Evolutionary conservation across 2,797 vertebrate species (phyloP).

Genomic region (Synanceia verrucosa): DNA sequence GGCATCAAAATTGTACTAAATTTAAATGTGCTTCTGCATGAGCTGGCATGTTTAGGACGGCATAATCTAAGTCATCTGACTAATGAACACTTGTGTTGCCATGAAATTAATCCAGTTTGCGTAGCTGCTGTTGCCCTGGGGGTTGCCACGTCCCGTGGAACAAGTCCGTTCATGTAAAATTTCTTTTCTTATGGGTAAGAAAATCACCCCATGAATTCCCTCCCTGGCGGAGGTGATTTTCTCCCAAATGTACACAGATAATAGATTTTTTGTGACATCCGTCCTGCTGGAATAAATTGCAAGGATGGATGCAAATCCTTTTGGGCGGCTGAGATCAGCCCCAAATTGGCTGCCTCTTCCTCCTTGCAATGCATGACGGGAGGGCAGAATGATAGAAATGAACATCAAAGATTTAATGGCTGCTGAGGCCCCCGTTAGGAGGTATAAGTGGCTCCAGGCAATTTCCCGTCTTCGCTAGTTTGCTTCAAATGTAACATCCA

Average conservation of each 20-base stretch:
- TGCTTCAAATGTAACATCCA: constrained; percentile 41
- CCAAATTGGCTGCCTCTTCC: constrained; percentile 55
- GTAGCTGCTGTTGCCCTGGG: not conserved
- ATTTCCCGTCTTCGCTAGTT: constrained; percentile 36
- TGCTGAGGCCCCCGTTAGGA: constrained; percentile 58
- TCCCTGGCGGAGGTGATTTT: constrained; percentile 39
- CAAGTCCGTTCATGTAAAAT: constrained; percentile 17
- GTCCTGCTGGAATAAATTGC: constrained; percentile 52
- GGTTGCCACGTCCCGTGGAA: not conserved
- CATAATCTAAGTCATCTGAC: not conserved
- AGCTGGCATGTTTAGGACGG: not conserved
- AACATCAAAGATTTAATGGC: constrained; percentile 71
- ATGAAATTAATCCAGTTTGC: constrained; percentile 13
- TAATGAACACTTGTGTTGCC: not conserved
- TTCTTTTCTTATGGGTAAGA: constrained; percentile 21
- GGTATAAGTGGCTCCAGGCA: constrained; percentile 43
- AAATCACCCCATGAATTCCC: constrained; percentile 37
- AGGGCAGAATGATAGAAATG: constrained; percentile 60
- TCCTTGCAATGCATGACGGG: constrained; percentile 52
- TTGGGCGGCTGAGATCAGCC: constrained; percentile 39
- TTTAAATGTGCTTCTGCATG: constrained; percentile 2
- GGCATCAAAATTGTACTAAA: constrained; percentile 4
- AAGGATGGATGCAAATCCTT: constrained; percentile 62
- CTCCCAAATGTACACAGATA: constrained; percentile 50
- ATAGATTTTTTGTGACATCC: constrained; percentile 66